phyloP scores from a whole-genome alignment of 2,113 vertebrate genomes.

The Buteo buteo region DNA sequence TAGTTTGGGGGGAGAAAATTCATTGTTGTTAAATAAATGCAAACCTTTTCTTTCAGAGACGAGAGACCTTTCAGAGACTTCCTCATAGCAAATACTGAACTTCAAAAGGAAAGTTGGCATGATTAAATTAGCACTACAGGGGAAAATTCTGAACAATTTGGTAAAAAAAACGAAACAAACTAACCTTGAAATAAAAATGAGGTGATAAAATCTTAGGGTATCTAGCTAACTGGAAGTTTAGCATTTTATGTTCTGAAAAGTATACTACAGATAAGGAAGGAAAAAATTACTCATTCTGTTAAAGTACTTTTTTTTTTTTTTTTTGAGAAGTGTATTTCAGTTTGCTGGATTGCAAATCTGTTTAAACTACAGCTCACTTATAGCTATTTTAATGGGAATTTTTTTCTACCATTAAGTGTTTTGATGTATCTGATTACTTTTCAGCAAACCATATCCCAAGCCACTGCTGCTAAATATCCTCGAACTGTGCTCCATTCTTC shows the following conservation, averaged over 20 bases:
- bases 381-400: background rate
- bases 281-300: background rate
- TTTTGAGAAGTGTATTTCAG: background rate
- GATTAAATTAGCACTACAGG: background rate
- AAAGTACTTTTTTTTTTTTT: background rate
- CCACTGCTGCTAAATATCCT: constrained; percentile 87
- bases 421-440: constrained; percentile 43
- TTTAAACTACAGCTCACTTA: background rate
- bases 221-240: background rate
- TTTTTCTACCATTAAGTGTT: background rate
- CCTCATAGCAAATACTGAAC: background rate
- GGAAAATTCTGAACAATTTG: background rate
- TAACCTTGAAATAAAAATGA: background rate
- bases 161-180: background rate
- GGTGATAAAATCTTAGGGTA: background rate
- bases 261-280: background rate
- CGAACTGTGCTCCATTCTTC: constrained; percentile 76
- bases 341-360: background rate
- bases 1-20: background rate
- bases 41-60: background rate
- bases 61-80: background rate
- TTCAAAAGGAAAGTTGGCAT: background rate
- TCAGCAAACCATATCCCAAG: constrained; percentile 91
- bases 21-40: background rate
- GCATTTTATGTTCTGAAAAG: background rate